Conservation (phyloP, 2,888 invertebrate species). For the Odontomyia ornata region DNA sequence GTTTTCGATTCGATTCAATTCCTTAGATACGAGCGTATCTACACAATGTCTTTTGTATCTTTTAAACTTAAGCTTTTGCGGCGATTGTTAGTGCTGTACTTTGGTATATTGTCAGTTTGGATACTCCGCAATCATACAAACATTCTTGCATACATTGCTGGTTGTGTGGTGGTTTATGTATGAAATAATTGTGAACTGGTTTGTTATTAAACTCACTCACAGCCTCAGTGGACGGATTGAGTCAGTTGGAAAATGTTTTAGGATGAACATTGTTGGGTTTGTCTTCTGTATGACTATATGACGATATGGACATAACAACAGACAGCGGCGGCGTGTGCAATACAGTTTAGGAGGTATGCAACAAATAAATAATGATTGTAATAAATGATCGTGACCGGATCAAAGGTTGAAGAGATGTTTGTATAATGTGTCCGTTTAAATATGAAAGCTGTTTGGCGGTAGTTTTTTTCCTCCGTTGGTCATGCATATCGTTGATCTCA, state of each 20-base stretch:
- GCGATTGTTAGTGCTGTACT: neutral
- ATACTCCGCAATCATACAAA: neutral
- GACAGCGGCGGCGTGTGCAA: conserved; percentile 2
- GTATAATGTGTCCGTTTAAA: conserved; percentile 35
- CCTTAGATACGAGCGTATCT: conserved; percentile 19
- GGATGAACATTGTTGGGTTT: conserved; percentile 14
- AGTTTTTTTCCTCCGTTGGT: neutral
- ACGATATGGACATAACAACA: neutral
- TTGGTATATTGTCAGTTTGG: neutral
- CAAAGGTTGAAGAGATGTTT: conserved; percentile 49
- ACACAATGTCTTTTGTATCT: conserved; percentile 31
- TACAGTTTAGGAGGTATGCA: conserved; percentile 27
- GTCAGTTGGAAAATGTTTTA: neutral
- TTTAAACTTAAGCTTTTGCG: neutral
- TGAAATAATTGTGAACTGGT: conserved; percentile 42
- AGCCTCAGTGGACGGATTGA: neutral
- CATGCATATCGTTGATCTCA: neutral
- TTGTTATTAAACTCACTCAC: conserved; percentile 38
- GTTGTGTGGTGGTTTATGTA: neutral
- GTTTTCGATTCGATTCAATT: neutral
- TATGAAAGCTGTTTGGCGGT: conserved; percentile 44
- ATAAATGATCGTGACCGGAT: conserved; percentile 50
- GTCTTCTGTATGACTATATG: neutral
- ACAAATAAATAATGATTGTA: conserved; percentile 48
- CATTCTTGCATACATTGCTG: neutral